Evolutionary conservation across 37 sponge, comb jelly and placozoan genomes (phyloP).

Genomic region (Cladorhizidae sp.): DNA sequence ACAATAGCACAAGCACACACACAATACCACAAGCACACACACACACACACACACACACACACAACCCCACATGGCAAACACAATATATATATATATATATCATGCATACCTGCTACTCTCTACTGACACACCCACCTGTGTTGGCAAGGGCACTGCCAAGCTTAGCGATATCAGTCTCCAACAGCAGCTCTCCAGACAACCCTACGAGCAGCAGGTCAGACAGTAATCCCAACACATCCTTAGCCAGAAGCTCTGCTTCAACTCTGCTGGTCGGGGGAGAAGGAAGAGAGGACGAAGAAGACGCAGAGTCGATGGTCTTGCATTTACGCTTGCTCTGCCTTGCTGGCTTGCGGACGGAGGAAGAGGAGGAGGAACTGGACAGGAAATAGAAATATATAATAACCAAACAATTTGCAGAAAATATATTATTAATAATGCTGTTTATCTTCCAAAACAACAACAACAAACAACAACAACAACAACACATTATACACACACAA

Average conservation of each 20-base stretch:
- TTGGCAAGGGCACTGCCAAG: constrained; percentile 10
- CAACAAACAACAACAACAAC: too few relatives aligned
- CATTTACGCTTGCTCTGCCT: constrained; percentile 33
- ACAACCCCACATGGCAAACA: too few relatives aligned
- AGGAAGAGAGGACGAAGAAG: constrained; percentile 2
- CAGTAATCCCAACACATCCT: constrained; percentile 5
- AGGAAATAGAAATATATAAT: neutral
- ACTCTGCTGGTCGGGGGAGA: neutral
- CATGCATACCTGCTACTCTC: neutral
- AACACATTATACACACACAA: too few relatives aligned
- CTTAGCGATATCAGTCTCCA: constrained; percentile 20
- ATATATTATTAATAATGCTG: neutral
- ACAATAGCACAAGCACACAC: too few relatives aligned
- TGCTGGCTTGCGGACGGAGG: neutral
- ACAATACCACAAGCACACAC: too few relatives aligned
- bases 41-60: too few relatives aligned
- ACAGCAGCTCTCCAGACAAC: neutral
- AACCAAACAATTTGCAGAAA: too few relatives aligned
- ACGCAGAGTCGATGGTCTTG: constrained; percentile 8
- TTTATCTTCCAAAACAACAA: neutral
- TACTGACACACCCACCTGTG: constrained; percentile 22
- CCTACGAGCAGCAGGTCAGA: constrained; percentile 41
- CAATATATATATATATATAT: too few relatives aligned
- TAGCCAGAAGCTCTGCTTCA: constrained; percentile 6
- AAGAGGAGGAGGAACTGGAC: neutral